Percentiles rank a stretch among this genome's conserved stretches.
Conservation (phyloP, 2,888 invertebrate species). For the Xestoiulus laeticollis region DNA sequence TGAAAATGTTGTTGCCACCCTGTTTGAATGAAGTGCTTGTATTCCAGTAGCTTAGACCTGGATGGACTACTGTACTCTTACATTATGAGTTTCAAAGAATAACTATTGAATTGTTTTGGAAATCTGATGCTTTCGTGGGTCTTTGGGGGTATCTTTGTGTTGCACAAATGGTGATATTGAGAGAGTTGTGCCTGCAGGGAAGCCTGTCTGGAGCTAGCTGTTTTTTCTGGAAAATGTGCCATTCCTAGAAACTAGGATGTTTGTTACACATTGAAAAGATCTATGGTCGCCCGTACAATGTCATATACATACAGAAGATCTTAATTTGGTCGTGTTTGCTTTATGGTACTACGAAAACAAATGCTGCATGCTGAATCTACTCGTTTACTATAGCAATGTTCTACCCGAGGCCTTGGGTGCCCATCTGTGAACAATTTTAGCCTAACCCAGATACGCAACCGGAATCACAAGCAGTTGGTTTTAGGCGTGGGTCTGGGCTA, state of each 20-base stretch:
- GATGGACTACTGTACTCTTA: too few species aligned
- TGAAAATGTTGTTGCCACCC: too few species aligned
- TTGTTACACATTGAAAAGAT: too few species aligned
- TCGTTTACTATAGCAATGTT: background rate
- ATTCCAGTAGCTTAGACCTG: too few species aligned
- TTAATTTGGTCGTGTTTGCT: background rate
- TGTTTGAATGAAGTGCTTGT: background rate
- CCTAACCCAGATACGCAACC: background rate
- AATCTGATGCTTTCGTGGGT: too few species aligned
- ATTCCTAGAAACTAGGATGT: too few species aligned
- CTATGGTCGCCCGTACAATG: background rate
- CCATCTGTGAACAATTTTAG: background rate
- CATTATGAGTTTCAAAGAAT: background rate
- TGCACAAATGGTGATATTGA: too few species aligned
- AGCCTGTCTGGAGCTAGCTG: too few species aligned
- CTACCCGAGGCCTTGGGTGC: background rate
- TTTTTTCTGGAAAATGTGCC: too few species aligned
- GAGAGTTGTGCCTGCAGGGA: too few species aligned
- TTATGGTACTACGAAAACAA: background rate
- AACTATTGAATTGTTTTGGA: background rate
- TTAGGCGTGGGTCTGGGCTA: background rate
- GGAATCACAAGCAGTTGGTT: background rate
- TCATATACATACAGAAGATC: background rate
- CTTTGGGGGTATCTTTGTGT: too few species aligned
- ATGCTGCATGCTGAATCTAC: background rate